These are phyloP conservation scores for Cricetomys ansorgei DNA, from an alignment of 2,113 vertebrate genomes.

Conservation along the genomic window DNA sequence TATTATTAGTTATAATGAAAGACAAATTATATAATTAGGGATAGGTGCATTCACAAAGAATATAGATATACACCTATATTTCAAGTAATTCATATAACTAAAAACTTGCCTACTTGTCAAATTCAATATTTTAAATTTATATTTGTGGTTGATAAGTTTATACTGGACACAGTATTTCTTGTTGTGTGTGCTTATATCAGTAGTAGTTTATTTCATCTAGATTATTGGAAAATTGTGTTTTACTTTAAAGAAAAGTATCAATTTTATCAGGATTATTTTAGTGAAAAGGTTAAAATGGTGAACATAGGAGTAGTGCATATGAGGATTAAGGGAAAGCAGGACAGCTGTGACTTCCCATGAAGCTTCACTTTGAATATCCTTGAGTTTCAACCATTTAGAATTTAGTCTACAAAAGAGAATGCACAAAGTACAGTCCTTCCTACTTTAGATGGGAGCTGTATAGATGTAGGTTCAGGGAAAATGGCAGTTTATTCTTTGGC, in stretches of 20 bases:
- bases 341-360: neutral
- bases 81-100: neutral
- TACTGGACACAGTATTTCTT: neutral
- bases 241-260: neutral
- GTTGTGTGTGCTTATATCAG: neutral
- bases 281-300: constrained; percentile 7
- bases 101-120: neutral
- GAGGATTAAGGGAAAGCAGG: neutral
- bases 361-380: neutral
- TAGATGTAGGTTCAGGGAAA: no score
- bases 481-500: no score
- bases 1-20: neutral
- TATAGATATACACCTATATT: neutral
- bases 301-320: neutral
- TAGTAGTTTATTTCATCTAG: neutral
- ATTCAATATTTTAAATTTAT: neutral
- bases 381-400: neutral
- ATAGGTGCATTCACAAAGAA: neutral
- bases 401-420: neutral
- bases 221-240: neutral
- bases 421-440: neutral
- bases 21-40: neutral
- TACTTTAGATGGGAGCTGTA: neutral
- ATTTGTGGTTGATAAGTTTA: neutral
- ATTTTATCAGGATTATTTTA: neutral